Evolutionary conservation across 1,140 invertebrate genomes (phyloP).

Genomic region (Aphaenogaster ashmeadi): DNA sequence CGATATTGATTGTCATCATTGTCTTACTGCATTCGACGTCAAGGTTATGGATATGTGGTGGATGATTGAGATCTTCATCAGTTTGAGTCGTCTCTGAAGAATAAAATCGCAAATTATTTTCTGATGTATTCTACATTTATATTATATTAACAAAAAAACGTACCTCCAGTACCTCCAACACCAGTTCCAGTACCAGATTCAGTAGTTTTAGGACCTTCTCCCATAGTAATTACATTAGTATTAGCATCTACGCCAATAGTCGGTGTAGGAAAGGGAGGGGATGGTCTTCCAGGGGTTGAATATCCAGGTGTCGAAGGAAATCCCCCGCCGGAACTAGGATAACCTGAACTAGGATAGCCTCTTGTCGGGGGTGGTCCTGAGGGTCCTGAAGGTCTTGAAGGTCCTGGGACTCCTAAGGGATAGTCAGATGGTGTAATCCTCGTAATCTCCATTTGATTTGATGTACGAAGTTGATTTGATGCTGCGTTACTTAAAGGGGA

Average conservation of each 20-base stretch:
- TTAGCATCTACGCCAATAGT: background rate
- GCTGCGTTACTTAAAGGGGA: background rate
- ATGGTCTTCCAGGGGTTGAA: slow-evolving; percentile 65
- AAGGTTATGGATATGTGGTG: slow-evolving; percentile 92
- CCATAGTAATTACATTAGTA: background rate
- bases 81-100: background rate
- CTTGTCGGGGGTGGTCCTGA: slow-evolving; percentile 10
- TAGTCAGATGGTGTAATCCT: background rate
- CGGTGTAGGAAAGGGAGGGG: slow-evolving; percentile 55
- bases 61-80: slow-evolving; percentile 89
- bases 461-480: background rate
- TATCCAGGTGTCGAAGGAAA: slow-evolving; percentile 15
- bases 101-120: slow-evolving; percentile 32
- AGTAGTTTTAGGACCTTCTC: background rate
- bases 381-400: background rate
- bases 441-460: background rate
- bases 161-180: background rate
- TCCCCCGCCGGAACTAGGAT: slow-evolving; percentile 66
- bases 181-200: background rate
- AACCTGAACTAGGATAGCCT: slow-evolving; percentile 65
- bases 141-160: background rate
- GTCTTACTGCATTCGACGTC: slow-evolving; percentile 93
- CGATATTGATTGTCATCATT: slow-evolving; percentile 93
- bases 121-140: background rate
- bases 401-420: background rate